These are phyloP conservation scores for Amphipoea lucens DNA, from an alignment of 2,888 invertebrate species.

Conservation along the genomic window DNA sequence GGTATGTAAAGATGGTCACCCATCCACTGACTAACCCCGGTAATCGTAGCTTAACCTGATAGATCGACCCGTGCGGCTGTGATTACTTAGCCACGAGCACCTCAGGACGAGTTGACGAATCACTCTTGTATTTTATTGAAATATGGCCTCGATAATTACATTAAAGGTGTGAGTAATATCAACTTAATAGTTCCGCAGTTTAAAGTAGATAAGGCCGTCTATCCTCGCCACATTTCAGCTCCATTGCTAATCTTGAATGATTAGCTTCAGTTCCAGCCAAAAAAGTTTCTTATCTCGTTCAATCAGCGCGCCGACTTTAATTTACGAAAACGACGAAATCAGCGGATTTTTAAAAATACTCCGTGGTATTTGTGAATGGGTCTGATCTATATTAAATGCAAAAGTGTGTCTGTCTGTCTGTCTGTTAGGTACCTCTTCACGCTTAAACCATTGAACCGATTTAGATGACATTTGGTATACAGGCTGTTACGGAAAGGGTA, in stretches of 20 bases:
- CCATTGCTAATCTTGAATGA: constrained; percentile 53
- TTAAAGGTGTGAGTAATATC: constrained; percentile 1
- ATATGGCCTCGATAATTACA: neutral
- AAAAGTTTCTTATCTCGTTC: constrained; percentile 52
- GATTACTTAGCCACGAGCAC: neutral
- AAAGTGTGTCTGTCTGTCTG: too few species aligned
- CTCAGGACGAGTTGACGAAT: too few species aligned
- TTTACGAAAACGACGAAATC: constrained; percentile 50
- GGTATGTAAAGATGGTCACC: neutral
- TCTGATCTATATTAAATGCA: neutral
- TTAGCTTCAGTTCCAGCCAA: constrained; percentile 43
- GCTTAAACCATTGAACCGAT: too few species aligned
- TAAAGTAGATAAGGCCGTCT: constrained; percentile 15
- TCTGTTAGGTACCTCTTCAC: too few species aligned
- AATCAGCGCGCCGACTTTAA: constrained; percentile 46
- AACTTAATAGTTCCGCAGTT: constrained; percentile 9
- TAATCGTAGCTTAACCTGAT: neutral
- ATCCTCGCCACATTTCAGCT: constrained; percentile 28
- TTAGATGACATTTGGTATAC: too few species aligned
- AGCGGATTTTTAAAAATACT: constrained; percentile 37
- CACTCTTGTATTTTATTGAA: neutral
- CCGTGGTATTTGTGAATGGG: neutral
- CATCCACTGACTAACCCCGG: neutral
- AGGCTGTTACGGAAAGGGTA: too few species aligned
- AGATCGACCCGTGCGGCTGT: neutral